Percentiles rank a stretch among this genome's conserved stretches.
Evolutionary conservation across 2,113 vertebrate genomes (phyloP).

Genomic region (Datnioides undecimradiatus): DNA sequence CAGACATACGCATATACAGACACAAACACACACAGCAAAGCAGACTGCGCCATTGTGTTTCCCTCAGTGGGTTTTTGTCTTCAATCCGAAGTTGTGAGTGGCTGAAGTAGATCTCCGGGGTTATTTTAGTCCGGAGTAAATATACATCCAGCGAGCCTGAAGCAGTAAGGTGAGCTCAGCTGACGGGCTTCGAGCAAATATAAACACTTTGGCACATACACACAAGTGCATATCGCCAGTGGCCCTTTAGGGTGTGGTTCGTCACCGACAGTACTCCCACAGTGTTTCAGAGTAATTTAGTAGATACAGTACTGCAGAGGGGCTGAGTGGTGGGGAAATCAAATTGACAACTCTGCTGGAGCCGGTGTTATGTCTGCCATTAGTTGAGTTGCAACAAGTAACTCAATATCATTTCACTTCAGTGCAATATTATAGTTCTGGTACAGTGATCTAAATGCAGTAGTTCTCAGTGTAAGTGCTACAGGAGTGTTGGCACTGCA

Average conservation of each 20-base stretch:
- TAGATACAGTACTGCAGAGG: slow-evolving; percentile 42
- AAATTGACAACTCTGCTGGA: slow-evolving; percentile 60
- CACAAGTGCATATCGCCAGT: slow-evolving; percentile 7
- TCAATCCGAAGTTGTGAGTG: slow-evolving; percentile 35
- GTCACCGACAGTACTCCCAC: slow-evolving; percentile 24
- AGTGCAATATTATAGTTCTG: slow-evolving; percentile 53
- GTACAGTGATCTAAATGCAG: slow-evolving; percentile 54
- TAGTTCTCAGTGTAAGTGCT: slow-evolving; percentile 45
- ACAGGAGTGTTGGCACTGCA: slow-evolving; percentile 33
- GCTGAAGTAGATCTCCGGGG: slow-evolving; percentile 39
- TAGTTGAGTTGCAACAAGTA: slow-evolving; percentile 62
- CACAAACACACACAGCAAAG: slow-evolving; percentile 1
- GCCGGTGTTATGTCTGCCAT: slow-evolving; percentile 46
- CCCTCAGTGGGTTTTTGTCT: not conserved
- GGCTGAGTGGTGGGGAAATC: slow-evolving; percentile 54
- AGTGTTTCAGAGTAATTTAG: slow-evolving; percentile 44
- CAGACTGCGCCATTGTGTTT: slow-evolving; percentile 29
- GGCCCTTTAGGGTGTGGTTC: slow-evolving; percentile 49
- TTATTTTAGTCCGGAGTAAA: slow-evolving; percentile 63
- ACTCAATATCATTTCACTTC: slow-evolving; percentile 73
- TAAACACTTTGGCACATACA: slow-evolving; percentile 51
- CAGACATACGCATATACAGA: not conserved
- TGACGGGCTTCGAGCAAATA: slow-evolving; percentile 60
- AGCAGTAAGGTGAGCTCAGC: slow-evolving; percentile 65
- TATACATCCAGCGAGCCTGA: slow-evolving; percentile 32